These are phyloP conservation scores for Tinea trinotella DNA, from an alignment of 2,888 invertebrate species.

Conservation along the genomic window DNA sequence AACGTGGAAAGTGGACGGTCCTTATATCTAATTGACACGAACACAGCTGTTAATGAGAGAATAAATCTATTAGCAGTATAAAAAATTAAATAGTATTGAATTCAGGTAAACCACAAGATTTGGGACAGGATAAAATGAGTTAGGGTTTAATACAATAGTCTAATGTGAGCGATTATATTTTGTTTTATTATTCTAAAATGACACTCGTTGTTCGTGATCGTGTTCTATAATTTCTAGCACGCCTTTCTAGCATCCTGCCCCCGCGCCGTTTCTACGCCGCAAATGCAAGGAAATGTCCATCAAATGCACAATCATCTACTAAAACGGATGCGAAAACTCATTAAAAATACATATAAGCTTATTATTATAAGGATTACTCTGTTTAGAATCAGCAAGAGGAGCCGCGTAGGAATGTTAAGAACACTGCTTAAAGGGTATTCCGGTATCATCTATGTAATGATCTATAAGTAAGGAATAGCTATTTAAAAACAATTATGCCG, in stretches of 20 bases:
- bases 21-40: no score
- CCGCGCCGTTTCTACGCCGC: slow-evolving; percentile 31
- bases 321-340: slow-evolving; percentile 10
- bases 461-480: slow-evolving; percentile 1
- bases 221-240: slow-evolving; percentile 42
- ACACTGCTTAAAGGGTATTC: slow-evolving; percentile 1
- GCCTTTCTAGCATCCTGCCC: slow-evolving; percentile 49
- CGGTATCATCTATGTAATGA: slow-evolving; percentile 19
- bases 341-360: background rate
- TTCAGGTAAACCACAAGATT: no score
- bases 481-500: slow-evolving; percentile 17
- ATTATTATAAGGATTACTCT: background rate
- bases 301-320: slow-evolving; percentile 10
- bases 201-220: no score
- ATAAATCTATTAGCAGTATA: no score
- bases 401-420: background rate
- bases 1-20: no score
- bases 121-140: no score
- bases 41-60: no score
- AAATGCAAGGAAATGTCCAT: slow-evolving; percentile 19
- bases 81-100: no score
- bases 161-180: no score
- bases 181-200: no score
- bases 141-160: no score
- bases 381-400: background rate